Conservation (phyloP, 2,113 vertebrate genomes). For the Hemiprocne comata region DNA sequence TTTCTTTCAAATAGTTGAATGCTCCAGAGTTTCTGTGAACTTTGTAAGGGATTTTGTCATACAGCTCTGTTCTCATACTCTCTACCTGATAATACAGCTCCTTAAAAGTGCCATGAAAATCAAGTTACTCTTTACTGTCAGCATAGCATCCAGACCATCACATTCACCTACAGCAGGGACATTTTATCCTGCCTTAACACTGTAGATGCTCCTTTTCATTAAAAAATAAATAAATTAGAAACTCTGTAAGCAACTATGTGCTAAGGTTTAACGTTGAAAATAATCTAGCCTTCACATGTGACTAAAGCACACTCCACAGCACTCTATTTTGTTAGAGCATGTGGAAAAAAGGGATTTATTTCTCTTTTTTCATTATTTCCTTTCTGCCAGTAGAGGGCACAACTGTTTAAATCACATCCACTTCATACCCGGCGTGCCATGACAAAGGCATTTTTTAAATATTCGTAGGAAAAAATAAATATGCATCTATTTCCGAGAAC, state of each 20-base stretch:
- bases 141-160: neutral
- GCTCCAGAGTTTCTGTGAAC: conserved; percentile 3
- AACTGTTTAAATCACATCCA: conserved; percentile 60
- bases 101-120: neutral
- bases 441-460: neutral
- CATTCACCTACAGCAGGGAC: neutral
- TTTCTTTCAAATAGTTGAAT: neutral
- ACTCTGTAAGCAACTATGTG: neutral
- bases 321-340: neutral
- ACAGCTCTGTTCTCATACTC: neutral
- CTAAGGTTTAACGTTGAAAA: neutral
- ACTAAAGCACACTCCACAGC: neutral
- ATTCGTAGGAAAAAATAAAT: neutral
- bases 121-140: neutral
- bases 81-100: neutral
- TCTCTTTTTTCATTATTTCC: neutral
- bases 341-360: neutral
- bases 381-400: conserved; percentile 70
- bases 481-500: neutral
- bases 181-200: neutral
- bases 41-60: neutral
- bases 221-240: neutral
- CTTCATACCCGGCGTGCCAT: neutral
- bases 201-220: neutral
- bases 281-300: neutral